phyloP scores from a whole-genome alignment of 2,797 vertebrate species.

The Diplodus sargus region DNA sequence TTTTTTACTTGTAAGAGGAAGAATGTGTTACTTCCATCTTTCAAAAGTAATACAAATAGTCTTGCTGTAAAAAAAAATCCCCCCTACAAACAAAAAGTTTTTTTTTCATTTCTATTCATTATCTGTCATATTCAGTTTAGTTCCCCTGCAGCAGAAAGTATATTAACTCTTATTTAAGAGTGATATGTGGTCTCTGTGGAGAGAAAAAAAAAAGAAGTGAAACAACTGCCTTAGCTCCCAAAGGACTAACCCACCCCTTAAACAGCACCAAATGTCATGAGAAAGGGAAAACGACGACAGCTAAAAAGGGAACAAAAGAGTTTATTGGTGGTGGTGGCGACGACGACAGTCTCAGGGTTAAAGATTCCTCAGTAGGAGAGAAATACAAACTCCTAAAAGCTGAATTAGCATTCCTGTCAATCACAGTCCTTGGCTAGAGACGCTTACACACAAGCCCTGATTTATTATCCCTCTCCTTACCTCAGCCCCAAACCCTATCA shows the following conservation, averaged over 20 bases:
- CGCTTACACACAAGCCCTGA: slow-evolving; percentile 59
- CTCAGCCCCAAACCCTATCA: slow-evolving; percentile 76
- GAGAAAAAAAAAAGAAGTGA: slow-evolving; percentile 18
- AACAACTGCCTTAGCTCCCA: slow-evolving; percentile 61
- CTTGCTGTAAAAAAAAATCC: background rate
- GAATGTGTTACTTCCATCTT: background rate
- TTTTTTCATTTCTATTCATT: slow-evolving; percentile 8
- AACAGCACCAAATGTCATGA: slow-evolving; percentile 79
- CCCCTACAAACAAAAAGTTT: background rate
- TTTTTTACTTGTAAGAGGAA: background rate
- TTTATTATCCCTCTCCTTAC: slow-evolving; percentile 79
- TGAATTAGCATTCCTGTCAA: slow-evolving; percentile 84
- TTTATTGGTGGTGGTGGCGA: slow-evolving; percentile 44
- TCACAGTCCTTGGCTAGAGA: slow-evolving; percentile 65
- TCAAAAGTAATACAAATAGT: background rate
- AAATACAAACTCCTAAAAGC: slow-evolving; percentile 77
- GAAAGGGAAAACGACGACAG: slow-evolving; percentile 71
- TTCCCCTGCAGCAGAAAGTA: slow-evolving; percentile 23
- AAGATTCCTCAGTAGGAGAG: slow-evolving; percentile 72
- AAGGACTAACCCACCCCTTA: slow-evolving; percentile 64
- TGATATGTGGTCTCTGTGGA: slow-evolving; percentile 48
- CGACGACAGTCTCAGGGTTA: slow-evolving; percentile 73
- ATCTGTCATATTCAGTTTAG: slow-evolving; percentile 30
- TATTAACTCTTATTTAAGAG: slow-evolving; percentile 62
- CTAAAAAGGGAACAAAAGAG: slow-evolving; percentile 77